Percentiles rank a stretch among this genome's conserved stretches.
Conservation (phyloP, 2,888 invertebrate genomes). For the Drosophila parthenogenetica region DNA sequence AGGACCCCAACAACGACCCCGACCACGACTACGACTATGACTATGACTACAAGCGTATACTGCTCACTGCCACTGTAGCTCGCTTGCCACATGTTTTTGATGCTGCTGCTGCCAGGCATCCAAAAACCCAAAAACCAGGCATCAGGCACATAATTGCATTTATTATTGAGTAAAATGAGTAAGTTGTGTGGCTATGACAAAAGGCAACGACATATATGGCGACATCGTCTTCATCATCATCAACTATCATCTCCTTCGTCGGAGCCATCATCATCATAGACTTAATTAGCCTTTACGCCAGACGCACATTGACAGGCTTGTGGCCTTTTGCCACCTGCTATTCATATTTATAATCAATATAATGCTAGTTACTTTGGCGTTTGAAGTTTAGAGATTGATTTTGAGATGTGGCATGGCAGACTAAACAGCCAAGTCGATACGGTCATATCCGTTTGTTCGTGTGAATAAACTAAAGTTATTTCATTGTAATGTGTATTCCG, state of each 20-base stretch:
- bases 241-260: conserved; percentile 30
- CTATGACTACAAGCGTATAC: conserved; percentile 30
- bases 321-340: conserved; percentile 52
- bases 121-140: conserved; percentile 24
- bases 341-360: conserved; percentile 79
- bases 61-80: conserved; percentile 14
- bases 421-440: no score
- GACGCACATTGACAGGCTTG: conserved; percentile 68
- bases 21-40: not conserved
- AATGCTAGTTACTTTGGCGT: conserved; percentile 68
- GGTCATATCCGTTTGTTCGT: no score
- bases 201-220: conserved; percentile 71
- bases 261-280: conserved; percentile 15
- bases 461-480: no score
- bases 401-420: no score
- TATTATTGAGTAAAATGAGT: conserved; percentile 83
- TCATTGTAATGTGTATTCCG: no score
- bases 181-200: conserved; percentile 76
- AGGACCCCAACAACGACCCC: conserved; percentile 13
- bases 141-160: conserved; percentile 79
- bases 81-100: conserved; percentile 40
- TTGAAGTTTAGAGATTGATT: conserved; percentile 65
- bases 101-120: conserved; percentile 6
- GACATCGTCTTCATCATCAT: conserved; percentile 40
- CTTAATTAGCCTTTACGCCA: conserved; percentile 23